These are phyloP conservation scores for Atractosteus spatula DNA, from an alignment of 2,113 vertebrate species.

Conservation along the genomic window DNA sequence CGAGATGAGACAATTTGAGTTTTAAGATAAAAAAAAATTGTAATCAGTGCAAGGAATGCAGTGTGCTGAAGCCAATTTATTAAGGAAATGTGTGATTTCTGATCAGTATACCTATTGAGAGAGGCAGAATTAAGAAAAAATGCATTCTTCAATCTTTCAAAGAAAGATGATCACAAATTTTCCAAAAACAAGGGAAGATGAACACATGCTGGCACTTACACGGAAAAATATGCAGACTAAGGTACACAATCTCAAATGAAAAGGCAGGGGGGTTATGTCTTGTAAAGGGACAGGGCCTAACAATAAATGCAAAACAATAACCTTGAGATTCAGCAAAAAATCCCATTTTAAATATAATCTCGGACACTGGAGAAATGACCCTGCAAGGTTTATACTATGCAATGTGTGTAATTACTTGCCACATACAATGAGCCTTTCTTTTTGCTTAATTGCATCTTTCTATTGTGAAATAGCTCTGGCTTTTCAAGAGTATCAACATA, in stretches of 20 bases:
- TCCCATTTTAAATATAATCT: constrained; percentile 7
- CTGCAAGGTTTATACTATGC: not conserved
- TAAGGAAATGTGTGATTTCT: too few relatives aligned
- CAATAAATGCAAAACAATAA: constrained; percentile 1
- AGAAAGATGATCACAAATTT: too few relatives aligned
- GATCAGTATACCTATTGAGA: too few relatives aligned
- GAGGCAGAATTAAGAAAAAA: too few relatives aligned
- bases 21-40: too few relatives aligned
- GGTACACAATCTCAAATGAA: not conserved
- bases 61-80: too few relatives aligned
- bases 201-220: not conserved
- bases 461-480: constrained; percentile 3
- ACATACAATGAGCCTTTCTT: constrained; percentile 5
- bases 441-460: constrained; percentile 14
- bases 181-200: not conserved
- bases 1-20: too few relatives aligned
- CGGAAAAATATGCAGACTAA: not conserved
- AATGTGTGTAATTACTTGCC: constrained; percentile 9
- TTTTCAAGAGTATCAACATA: constrained; percentile 13
- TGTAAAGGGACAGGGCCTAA: not conserved
- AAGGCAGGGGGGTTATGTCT: not conserved
- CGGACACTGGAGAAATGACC: not conserved
- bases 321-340: not conserved
- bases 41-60: too few relatives aligned
- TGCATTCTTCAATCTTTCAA: too few relatives aligned